A percentile compares a stretch with the other conserved stretches of the same genome.
These are phyloP conservation scores for Delia radicum DNA, from an alignment of 1,140 invertebrate genomes.

Conservation along the genomic window DNA sequence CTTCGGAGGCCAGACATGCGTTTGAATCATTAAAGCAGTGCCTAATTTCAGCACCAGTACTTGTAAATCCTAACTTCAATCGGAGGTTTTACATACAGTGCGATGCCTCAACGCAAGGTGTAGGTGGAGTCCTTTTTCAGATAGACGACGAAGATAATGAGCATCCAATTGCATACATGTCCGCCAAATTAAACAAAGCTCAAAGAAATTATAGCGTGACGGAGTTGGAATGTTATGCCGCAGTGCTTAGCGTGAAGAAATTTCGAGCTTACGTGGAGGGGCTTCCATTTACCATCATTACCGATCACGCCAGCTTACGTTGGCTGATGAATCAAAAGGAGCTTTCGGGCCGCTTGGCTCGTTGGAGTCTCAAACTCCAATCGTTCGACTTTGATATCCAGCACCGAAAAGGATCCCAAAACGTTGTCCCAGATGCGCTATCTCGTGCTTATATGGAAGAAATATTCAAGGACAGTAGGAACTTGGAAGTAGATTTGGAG, in stretches of 20 bases:
- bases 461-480: background rate
- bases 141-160: background rate
- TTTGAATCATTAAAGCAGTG: background rate
- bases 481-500: background rate
- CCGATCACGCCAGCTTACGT: constrained; percentile 37
- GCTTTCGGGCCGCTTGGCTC: constrained; percentile 37
- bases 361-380: constrained; percentile 35
- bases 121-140: constrained; percentile 3
- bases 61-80: background rate
- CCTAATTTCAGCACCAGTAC: background rate
- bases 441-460: background rate
- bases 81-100: constrained; percentile 23
- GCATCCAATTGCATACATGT: constrained; percentile 11
- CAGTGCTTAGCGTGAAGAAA: constrained; percentile 53
- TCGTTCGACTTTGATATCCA: background rate
- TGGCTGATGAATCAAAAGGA: constrained; percentile 39
- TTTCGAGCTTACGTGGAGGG: constrained; percentile 55
- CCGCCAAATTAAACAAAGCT: constrained; percentile 22
- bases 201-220: constrained; percentile 37
- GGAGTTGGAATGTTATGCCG: constrained; percentile 56
- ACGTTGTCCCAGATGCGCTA: background rate
- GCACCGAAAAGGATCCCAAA: background rate
- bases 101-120: constrained; percentile 35
- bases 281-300: constrained; percentile 48
- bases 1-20: background rate